Percentiles rank a stretch among this genome's conserved stretches.
Evolutionary conservation across 2,113 vertebrate genomes (phyloP).

Genomic region (Lonchura striata): DNA sequence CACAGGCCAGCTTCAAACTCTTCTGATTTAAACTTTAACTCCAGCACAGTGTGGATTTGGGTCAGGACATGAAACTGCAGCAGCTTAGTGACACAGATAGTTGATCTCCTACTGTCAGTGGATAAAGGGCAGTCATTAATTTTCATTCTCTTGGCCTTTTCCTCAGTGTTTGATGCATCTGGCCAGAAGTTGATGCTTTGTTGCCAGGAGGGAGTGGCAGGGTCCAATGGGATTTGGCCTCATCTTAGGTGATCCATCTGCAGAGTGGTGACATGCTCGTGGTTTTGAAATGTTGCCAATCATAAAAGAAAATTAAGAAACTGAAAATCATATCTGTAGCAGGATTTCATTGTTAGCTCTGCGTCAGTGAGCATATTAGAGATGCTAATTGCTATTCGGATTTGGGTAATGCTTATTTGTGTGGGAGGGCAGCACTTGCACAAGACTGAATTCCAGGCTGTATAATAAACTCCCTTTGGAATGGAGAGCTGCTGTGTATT

Average conservation of each 20-base stretch:
- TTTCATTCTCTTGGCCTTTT: not conserved
- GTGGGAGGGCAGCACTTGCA: slow-evolving; percentile 6
- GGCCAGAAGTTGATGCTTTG: not conserved
- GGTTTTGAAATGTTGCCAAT: not conserved
- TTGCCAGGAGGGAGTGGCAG: not conserved
- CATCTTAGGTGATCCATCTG: not conserved
- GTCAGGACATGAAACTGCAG: not conserved
- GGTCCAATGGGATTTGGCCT: not conserved
- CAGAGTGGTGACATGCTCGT: accelerated
- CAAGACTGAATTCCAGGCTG: not conserved
- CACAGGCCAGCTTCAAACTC: not conserved
- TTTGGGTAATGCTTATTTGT: slow-evolving; percentile 7
- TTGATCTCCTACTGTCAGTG: not conserved
- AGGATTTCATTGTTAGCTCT: not conserved
- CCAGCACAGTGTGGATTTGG: not conserved
- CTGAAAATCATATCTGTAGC: not conserved
- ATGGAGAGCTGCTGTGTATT: not conserved
- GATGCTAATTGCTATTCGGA: slow-evolving; percentile 7
- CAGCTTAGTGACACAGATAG: not conserved
- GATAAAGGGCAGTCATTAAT: not conserved
- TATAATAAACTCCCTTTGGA: slow-evolving; percentile 24
- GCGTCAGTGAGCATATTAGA: not conserved
- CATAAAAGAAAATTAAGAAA: not conserved
- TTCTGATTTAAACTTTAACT: not conserved
- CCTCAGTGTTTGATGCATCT: not conserved